phyloP scores from a whole-genome alignment of 2,888 invertebrate genomes.

The Melieria picta region DNA sequence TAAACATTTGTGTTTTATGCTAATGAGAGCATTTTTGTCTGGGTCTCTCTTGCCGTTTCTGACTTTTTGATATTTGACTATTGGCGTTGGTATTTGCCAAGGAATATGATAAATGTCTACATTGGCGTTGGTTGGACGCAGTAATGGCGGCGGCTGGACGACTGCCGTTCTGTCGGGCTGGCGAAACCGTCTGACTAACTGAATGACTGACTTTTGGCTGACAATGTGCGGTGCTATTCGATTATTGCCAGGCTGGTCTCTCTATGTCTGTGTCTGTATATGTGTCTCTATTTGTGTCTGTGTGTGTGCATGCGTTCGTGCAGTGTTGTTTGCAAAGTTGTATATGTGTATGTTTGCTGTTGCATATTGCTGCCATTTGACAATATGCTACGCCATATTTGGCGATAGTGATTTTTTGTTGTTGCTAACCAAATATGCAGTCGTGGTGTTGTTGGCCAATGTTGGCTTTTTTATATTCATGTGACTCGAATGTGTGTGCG shows the following conservation, averaged over 20 bases:
- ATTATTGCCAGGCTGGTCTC: too few relatives aligned
- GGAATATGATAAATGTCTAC: slow-evolving; percentile 33
- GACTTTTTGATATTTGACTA: slow-evolving; percentile 62
- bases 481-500: neutral
- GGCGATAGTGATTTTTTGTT: neutral
- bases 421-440: neutral
- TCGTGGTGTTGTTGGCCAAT: neutral
- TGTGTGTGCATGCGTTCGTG: too few relatives aligned
- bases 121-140: neutral
- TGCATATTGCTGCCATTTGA: too few relatives aligned
- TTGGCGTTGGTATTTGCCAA: slow-evolving; percentile 42
- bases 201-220: too few relatives aligned
- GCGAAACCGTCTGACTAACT: too few relatives aligned
- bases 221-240: too few relatives aligned
- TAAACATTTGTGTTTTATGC: slow-evolving; percentile 63
- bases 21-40: slow-evolving; percentile 52
- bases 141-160: neutral
- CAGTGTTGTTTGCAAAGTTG: too few relatives aligned
- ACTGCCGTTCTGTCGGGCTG: neutral
- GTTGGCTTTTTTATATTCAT: neutral
- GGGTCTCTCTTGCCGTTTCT: slow-evolving; percentile 42
- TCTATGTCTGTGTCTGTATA: too few relatives aligned
- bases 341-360: too few relatives aligned
- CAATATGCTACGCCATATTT: neutral
- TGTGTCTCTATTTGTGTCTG: neutral